Conservation (phyloP, 2,888 invertebrate genomes). For the Parthenolecanium corni region DNA sequence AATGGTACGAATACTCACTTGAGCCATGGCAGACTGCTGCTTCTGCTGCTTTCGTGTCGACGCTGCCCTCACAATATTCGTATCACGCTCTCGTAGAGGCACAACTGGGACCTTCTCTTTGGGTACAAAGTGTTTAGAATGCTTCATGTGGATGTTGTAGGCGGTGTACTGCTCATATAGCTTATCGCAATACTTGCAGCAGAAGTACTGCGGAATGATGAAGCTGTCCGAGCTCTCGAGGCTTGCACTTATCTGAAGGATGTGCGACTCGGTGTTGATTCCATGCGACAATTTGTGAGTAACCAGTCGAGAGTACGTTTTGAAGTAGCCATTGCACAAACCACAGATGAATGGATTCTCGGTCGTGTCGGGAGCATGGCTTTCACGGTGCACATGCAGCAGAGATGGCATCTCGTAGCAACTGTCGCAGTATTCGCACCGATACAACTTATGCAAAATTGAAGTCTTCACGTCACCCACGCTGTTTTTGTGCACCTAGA, state of each 20-base stretch:
- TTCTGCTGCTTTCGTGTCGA: not conserved
- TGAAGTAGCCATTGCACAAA: conserved; percentile 46
- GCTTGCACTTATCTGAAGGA: conserved; percentile 10
- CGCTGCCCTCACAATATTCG: not conserved
- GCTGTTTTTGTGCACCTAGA: conserved; percentile 9
- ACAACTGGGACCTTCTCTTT: conserved; percentile 14
- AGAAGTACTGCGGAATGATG: conserved; percentile 32
- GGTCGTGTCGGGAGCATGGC: not conserved
- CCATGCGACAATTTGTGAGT: conserved; percentile 33
- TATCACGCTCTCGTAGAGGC: not conserved
- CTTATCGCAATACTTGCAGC: conserved; percentile 32
- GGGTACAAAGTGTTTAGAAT: conserved; percentile 27
- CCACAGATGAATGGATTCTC: conserved; percentile 42
- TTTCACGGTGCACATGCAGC: conserved; percentile 41
- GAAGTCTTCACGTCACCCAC: conserved; percentile 15
- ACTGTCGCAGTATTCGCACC: conserved; percentile 46
- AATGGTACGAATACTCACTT: not conserved
- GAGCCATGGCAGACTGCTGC: not conserved
- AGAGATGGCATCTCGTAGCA: conserved; percentile 43
- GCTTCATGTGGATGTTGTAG: conserved; percentile 31
- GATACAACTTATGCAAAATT: conserved; percentile 14
- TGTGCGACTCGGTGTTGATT: conserved; percentile 32
- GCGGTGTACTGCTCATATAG: conserved; percentile 33
- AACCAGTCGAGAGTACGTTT: conserved; percentile 41
- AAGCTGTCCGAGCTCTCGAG: conserved; percentile 21